phyloP scores from a whole-genome alignment of 1,140 invertebrate species.

The Popillia japonica region DNA sequence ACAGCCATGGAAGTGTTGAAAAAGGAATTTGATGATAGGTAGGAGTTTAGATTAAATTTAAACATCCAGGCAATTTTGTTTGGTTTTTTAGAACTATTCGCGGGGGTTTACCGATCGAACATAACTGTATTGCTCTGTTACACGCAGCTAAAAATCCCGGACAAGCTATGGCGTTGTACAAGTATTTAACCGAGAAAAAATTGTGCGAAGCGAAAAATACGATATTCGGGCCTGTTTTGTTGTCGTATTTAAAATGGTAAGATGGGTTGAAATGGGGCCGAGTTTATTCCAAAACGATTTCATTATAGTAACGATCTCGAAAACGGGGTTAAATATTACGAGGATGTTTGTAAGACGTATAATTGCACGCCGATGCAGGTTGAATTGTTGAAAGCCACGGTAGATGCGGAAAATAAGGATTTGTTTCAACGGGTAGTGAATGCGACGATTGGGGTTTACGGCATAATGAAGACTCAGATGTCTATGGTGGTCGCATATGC shows the following conservation, averaged over 20 bases:
- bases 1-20: conserved; percentile 62
- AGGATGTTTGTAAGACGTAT: conserved; percentile 58
- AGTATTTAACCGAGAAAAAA: conserved; percentile 59
- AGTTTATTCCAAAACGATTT: conserved; percentile 38
- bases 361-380: conserved; percentile 65
- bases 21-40: conserved; percentile 59
- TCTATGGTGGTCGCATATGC: conserved; percentile 63
- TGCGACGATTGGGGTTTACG: conserved; percentile 59
- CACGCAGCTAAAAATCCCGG: conserved; percentile 56
- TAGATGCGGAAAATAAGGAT: conserved; percentile 58
- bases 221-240: conserved; percentile 64
- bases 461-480: conserved; percentile 59
- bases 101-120: conserved; percentile 55
- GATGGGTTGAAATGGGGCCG: conserved; percentile 48
- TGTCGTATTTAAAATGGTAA: conserved; percentile 61
- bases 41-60: conserved; percentile 32
- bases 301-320: conserved; percentile 60
- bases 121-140: conserved; percentile 65
- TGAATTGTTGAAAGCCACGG: conserved; percentile 62
- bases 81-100: conserved; percentile 56
- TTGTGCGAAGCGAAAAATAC: conserved; percentile 63
- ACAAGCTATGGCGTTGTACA: conserved; percentile 60
- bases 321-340: conserved; percentile 62
- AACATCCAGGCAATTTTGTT: conserved; percentile 42
- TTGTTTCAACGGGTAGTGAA: conserved; percentile 60